Percentiles rank a stretch among this genome's conserved stretches.
Conservation (phyloP, 2,113 vertebrate species). For the Cinclus mexicanus region DNA sequence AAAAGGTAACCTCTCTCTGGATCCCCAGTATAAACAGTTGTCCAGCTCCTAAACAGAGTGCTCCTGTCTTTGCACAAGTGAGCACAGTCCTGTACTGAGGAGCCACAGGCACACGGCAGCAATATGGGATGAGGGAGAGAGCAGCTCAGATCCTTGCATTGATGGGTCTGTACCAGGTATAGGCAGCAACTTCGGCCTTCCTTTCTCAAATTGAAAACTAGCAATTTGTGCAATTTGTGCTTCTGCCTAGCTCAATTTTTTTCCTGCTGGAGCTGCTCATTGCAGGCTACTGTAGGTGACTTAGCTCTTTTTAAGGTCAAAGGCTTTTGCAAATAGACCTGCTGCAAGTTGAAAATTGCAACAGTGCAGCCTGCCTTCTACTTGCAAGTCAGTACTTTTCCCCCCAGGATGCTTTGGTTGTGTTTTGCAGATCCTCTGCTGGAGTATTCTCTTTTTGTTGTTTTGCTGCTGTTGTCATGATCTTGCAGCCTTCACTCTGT, state of each 20-base stretch:
- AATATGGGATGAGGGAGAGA: not conserved
- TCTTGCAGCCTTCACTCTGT: not conserved
- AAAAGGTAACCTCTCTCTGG: not conserved
- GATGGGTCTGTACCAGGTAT: rapidly evolving
- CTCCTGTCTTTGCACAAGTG: not conserved
- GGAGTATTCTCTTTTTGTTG: not conserved
- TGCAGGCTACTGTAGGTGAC: not conserved
- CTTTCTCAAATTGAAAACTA: not conserved
- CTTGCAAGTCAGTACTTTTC: not conserved
- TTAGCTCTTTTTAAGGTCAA: not conserved
- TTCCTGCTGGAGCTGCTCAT: not conserved
- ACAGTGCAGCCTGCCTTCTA: not conserved
- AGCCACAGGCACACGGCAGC: not conserved
- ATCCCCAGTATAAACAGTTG: not conserved
- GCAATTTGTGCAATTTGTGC: not conserved
- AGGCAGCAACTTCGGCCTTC: not conserved
- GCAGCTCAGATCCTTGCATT: not conserved
- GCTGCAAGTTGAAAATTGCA: not conserved
- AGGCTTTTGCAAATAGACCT: not conserved
- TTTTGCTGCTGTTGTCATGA: not conserved
- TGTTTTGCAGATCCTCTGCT: not conserved
- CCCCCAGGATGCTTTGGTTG: not conserved
- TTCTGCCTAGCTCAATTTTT: too few species aligned
- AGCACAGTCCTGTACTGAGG: not conserved
- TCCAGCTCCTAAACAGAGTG: not conserved